Evolutionary conservation across 2,113 vertebrate genomes (phyloP).

Genomic region (Colinus virginianus): DNA sequence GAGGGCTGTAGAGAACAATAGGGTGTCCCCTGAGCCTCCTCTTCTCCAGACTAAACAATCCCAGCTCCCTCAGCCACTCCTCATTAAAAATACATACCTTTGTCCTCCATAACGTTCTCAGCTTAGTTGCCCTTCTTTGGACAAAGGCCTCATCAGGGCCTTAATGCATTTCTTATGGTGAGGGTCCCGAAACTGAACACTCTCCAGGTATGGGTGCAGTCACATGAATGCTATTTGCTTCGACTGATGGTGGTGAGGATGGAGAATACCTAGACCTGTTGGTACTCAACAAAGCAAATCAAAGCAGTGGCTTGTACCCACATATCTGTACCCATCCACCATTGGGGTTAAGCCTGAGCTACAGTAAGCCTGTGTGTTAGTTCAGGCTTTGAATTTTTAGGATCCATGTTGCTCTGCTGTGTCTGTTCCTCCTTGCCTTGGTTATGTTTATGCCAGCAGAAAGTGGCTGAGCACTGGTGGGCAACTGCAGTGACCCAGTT

Average conservation of each 20-base stretch:
- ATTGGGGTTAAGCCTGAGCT: not conserved
- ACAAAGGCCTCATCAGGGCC: too few relatives aligned
- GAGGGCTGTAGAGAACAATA: too few relatives aligned
- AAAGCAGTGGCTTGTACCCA: not conserved
- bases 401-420: not conserved
- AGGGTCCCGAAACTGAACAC: too few relatives aligned
- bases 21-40: too few relatives aligned
- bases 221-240: not conserved
- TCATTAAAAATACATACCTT: too few relatives aligned
- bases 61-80: too few relatives aligned
- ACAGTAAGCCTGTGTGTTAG: not conserved
- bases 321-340: not conserved
- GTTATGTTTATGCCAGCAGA: not conserved
- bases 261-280: not conserved
- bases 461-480: not conserved
- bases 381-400: not conserved
- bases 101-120: too few relatives aligned
- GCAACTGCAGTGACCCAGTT: not conserved
- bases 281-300: not conserved
- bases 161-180: too few relatives aligned
- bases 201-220: not conserved
- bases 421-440: not conserved
- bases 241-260: not conserved
- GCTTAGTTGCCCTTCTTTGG: too few relatives aligned
- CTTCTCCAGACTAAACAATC: too few relatives aligned